Base-by-base conservation (phyloP, 2,888 invertebrate genomes). In the Ennomos erosarius region DNA sequence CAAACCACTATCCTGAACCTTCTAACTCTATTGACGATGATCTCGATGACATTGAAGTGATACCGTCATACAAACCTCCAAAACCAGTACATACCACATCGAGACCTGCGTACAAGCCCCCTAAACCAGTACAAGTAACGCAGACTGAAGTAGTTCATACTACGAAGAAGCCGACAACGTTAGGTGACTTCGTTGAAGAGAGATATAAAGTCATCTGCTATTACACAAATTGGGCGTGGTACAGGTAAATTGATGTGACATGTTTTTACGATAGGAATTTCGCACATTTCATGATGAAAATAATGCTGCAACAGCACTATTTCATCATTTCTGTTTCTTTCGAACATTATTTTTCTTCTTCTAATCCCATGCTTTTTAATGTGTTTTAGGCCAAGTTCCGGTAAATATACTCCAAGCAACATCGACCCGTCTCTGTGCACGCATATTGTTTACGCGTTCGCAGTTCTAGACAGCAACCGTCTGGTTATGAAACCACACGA, bases 221-320 rank as follows among this genome's bases (percentile, higher is more conserved):
- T 79, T 98, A 97, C 81, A 98, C 98, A 0, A 98, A 98, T 78
- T 98, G 98, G 98, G 97, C 98, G 33, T 98, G 97, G 97, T 98
- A 98, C 85, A 92, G 93, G 93, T 93, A 82, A 62, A 47, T 52
- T 46, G 44, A 48, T 12, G 52, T 16, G 6, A 6, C 26, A 26
- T 26, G 6, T 26, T 26, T 26, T 26, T 26, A 26, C 26, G 26
- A 26, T 6, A 6, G 26, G 26, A 26, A 26, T 26, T 4, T 26
- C 26, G 6, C 6, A 26, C 26, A 4, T 26, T 26, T 26, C 26
- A 26, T 6, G 26, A 26, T 26, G 6, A 4, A 26, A 26, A 26
- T 26, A 26, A 26, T 26, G 0, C 6, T 26, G 26, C 26, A 26
- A 26, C 26, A 26, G 16, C 16, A 16, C 16, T 16, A 3, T 26